phyloP scores from a whole-genome alignment of 2,797 vertebrate species.

The Threskiornis aethiopicus region DNA sequence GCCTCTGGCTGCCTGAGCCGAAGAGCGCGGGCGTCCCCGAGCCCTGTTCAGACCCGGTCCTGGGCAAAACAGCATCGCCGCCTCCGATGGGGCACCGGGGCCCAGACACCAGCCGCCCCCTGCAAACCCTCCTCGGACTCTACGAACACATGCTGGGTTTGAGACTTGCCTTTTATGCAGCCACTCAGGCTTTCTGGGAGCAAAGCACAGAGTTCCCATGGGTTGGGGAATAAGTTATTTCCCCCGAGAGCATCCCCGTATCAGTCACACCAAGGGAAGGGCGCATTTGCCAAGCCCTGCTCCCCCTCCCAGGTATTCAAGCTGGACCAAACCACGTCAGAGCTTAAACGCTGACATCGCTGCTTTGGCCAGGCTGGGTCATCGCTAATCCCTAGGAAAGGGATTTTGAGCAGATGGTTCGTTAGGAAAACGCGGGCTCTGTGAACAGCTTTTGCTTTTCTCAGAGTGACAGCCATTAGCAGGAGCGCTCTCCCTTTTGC shows the following conservation, averaged over 20 bases:
- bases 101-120: not conserved
- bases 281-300: fast-evolving
- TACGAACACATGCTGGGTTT: not conserved
- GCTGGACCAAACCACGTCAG: not conserved
- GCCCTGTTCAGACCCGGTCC: not conserved
- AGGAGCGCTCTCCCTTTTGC: not conserved
- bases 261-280: not conserved
- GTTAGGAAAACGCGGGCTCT: not conserved
- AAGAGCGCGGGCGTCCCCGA: fast-evolving
- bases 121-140: not conserved
- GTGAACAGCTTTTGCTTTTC: not conserved
- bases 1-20: not conserved
- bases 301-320: not conserved
- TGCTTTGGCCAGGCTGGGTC: not conserved
- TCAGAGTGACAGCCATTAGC: not conserved
- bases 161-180: not conserved
- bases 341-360: not conserved
- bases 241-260: not conserved
- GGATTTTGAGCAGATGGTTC: not conserved
- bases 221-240: not conserved
- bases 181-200: not conserved
- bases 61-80: fast-evolving
- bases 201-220: not conserved
- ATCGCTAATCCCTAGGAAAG: not conserved
- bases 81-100: fast-evolving